Base-by-base conservation (phyloP, 2,113 vertebrate species). In the Ahaetulla prasina region DNA sequence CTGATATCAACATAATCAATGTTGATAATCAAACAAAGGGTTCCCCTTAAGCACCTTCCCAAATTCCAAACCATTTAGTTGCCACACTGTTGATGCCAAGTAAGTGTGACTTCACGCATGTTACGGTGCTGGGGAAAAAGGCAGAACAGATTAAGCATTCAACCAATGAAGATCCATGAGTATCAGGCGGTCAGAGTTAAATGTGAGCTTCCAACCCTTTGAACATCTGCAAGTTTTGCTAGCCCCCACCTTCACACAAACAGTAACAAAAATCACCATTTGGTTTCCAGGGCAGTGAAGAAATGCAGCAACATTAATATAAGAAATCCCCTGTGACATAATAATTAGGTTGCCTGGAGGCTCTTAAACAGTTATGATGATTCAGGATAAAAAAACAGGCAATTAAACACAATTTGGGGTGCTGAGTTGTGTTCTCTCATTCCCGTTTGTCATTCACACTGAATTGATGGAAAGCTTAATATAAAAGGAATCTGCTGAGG, bases 261-360 rank as follows among this genome's bases (percentile, higher is more conserved):
- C 91, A 89, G 89, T 0, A 74, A 14, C 84, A 25, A 4, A 16
- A 52, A 80, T 10, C 22, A 88, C 22, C 2, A 35, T 43, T 45
- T 47, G 93, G 30, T 39, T 89, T 14, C 43, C 18, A 50, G 3
- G 49, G 8, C 0, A 7, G 2, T 3, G 94, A 57, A 94, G 93
- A 22, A 25, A 45, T n/a, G 0, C 16, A n/a, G 39, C 14, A 12
- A 25, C 23, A 16, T 93, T 87, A 86, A n/a, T 1, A 1, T 49
- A 47, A 0, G 49, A 92, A 45, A 87, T 92, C 93, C 7, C 0
- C 0, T 1, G 8, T 2, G 49, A 8, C 0, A 0, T 0, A 43
- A 53, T 9, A n/a, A 18, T 10, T 18, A 90, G 30, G 14, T 50
- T 89, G 63, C n/a, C 80, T 55, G 80, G 8, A 7, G 49, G 9